Evolutionary conservation across 2,888 invertebrate genomes (phyloP).

Genomic region (Cheilosia urbana): DNA sequence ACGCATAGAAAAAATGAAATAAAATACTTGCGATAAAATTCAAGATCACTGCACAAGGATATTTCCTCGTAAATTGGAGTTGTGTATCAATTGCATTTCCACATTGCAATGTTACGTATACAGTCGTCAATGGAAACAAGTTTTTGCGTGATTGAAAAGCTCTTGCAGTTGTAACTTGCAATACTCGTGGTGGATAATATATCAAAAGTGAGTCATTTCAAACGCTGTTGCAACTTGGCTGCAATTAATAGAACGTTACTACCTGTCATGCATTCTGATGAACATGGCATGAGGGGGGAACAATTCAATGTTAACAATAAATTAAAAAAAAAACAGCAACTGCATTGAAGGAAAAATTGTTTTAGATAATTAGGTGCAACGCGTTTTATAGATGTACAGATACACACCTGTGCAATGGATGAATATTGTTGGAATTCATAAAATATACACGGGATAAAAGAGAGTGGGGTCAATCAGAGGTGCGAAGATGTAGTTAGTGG

Average conservation of each 20-base stretch:
- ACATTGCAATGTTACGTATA: conserved; percentile 43
- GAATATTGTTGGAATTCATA: neutral
- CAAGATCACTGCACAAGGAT: conserved; percentile 71
- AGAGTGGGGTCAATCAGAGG: conserved; percentile 19
- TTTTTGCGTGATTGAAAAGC: conserved; percentile 55
- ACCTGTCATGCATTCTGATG: conserved; percentile 61
- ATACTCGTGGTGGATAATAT: neutral
- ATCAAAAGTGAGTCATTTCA: neutral
- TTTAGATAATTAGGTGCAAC: conserved; percentile 49
- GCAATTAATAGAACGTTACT: conserved; percentile 50
- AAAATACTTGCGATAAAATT: conserved; percentile 11
- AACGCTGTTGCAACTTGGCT: conserved; percentile 19
- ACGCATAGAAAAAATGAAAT: conserved; percentile 1
- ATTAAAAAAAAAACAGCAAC: conserved; percentile 17
- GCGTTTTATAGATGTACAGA: neutral
- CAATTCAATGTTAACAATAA: conserved; percentile 63
- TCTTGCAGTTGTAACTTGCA: conserved; percentile 18
- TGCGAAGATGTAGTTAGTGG: too few relatives aligned
- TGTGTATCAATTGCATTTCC: conserved; percentile 66
- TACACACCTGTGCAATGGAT: neutral
- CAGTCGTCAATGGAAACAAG: conserved; percentile 57
- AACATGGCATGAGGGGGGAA: conserved; percentile 24
- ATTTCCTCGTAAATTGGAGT: conserved; percentile 66
- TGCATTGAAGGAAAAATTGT: conserved; percentile 51
- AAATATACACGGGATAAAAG: neutral